phyloP scores from a whole-genome alignment of 2,797 vertebrate species.

The Gorsachius magnificus region DNA sequence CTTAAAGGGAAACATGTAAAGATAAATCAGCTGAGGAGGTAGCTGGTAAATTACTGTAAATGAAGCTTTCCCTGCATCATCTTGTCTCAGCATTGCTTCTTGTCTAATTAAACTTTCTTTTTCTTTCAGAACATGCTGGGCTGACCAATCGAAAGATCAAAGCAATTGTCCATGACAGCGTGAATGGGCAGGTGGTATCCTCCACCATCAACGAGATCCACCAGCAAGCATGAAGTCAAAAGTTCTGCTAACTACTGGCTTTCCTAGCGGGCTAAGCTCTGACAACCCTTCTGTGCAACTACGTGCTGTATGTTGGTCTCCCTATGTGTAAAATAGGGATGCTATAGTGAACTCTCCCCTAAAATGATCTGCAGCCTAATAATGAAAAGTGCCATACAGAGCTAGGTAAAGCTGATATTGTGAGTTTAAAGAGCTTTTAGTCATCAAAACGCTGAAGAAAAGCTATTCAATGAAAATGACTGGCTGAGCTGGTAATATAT shows the following conservation, averaged over 20 bases:
- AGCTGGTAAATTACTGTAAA: background rate
- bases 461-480: background rate
- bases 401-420: background rate
- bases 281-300: background rate
- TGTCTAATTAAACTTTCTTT: background rate
- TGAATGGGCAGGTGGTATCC: conserved; percentile 76
- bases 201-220: conserved; percentile 76
- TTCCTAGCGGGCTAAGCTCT: background rate
- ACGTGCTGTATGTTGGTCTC: background rate
- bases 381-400: background rate
- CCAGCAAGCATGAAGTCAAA: conserved; percentile 45
- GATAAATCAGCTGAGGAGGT: background rate
- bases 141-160: conserved; percentile 59
- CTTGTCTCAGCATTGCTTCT: background rate
- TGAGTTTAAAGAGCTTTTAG: conserved; percentile 35
- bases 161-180: conserved; percentile 73
- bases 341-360: background rate
- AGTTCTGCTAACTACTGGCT: background rate
- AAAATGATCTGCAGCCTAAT: background rate
- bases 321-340: background rate
- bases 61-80: background rate
- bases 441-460: background rate
- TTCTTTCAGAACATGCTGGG: background rate
- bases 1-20: background rate
- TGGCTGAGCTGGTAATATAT: background rate